These are phyloP conservation scores for Lepus oiostolus DNA, from an alignment of 2,797 vertebrate genomes.

Conservation along the genomic window DNA sequence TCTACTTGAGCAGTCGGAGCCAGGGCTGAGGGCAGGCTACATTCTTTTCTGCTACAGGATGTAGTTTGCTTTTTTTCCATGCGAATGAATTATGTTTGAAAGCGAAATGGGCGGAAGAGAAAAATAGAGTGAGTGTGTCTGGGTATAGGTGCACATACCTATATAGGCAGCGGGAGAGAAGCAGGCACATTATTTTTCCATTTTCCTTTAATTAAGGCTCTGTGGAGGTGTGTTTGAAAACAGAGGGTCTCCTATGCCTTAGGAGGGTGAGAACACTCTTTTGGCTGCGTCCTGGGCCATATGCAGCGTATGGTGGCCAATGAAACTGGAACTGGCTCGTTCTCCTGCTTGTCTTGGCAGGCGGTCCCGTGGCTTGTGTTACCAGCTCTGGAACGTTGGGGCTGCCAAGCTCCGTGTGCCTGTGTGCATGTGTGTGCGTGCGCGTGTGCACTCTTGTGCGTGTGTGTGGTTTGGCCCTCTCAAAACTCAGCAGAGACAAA, in stretches of 20 bases:
- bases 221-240: slow-evolving; percentile 92
- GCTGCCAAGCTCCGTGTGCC: slow-evolving; percentile 88
- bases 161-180: slow-evolving; percentile 77
- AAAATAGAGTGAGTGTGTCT: slow-evolving; percentile 76
- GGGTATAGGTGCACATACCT: slow-evolving; percentile 63
- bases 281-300: slow-evolving; percentile 91
- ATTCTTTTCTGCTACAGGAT: slow-evolving; percentile 86
- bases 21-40: slow-evolving; percentile 85
- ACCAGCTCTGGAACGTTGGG: slow-evolving; percentile 90
- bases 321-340: slow-evolving; percentile 90
- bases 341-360: slow-evolving; percentile 92
- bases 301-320: slow-evolving; percentile 91
- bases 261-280: slow-evolving; percentile 91
- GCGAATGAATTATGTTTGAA: slow-evolving; percentile 86
- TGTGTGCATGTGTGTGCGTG: slow-evolving; percentile 62
- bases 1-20: slow-evolving; percentile 79
- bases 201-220: slow-evolving; percentile 91
- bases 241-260: slow-evolving; percentile 92
- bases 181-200: slow-evolving; percentile 89
- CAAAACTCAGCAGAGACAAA: slow-evolving; percentile 87
- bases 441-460: slow-evolving; percentile 45
- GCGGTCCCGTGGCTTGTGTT: slow-evolving; percentile 89
- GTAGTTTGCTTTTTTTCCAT: slow-evolving; percentile 83
- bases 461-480: slow-evolving; percentile 84
- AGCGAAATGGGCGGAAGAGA: slow-evolving; percentile 84